Evolutionary conservation across 1,140 invertebrate genomes (phyloP).

Genomic region (Lutraria rhynchaena): DNA sequence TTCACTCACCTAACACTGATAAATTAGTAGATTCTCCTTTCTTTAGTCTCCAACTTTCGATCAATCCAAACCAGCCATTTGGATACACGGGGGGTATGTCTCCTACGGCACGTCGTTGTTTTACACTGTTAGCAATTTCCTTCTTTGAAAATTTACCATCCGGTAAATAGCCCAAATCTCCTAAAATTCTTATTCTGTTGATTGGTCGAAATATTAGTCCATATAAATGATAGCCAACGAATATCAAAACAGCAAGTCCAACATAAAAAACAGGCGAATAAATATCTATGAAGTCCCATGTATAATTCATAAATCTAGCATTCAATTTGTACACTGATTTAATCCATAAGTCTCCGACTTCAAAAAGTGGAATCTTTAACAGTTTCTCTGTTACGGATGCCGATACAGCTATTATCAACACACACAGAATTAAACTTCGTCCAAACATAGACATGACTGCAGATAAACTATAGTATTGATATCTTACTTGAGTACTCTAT

Average conservation of each 20-base stretch:
- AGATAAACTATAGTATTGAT: no score
- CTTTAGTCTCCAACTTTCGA: constrained; percentile 87
- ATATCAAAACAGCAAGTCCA: constrained; percentile 10
- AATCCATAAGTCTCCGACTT: constrained; percentile 73
- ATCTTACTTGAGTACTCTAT: no score
- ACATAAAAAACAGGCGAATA: constrained; percentile 64
- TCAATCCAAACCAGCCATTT: constrained; percentile 93
- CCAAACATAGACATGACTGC: constrained; percentile 20
- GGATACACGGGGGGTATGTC: constrained; percentile 89
- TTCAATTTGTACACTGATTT: constrained; percentile 59
- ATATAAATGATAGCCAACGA: constrained; percentile 63
- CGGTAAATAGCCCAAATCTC: constrained; percentile 83
- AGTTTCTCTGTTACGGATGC: constrained; percentile 65
- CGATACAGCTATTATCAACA: constrained; percentile 62
- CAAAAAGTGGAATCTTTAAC: constrained; percentile 66
- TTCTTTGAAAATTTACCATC: constrained; percentile 76
- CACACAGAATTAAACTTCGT: constrained; percentile 42
- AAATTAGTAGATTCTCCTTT: constrained; percentile 86
- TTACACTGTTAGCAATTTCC: constrained; percentile 81
- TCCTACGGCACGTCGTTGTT: constrained; percentile 83
- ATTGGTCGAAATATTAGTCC: constrained; percentile 71
- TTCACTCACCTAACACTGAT: constrained; percentile 86
- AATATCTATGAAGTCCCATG: constrained; percentile 60
- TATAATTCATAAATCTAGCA: constrained; percentile 20
- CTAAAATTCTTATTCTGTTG: constrained; percentile 76